A percentile compares a stretch with the other conserved stretches of the same genome.
phyloP scores from a whole-genome alignment of 2,797 vertebrate species.

The Hybognathus amarus region DNA sequence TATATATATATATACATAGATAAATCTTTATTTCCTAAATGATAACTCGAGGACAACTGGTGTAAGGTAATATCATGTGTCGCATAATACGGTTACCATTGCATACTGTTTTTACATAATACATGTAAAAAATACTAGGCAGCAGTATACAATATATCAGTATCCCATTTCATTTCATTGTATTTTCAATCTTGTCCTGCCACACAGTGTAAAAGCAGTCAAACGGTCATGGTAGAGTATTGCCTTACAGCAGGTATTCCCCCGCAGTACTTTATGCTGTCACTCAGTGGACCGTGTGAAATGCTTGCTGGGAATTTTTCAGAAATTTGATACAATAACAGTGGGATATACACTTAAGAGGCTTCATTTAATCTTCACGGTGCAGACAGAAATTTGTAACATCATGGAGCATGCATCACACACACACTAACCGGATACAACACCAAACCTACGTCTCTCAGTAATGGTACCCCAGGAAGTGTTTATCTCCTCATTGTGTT shows the following conservation, averaged over 20 bases:
- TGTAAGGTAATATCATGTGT: neutral
- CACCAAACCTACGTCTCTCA: neutral
- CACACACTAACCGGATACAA: conserved; percentile 36
- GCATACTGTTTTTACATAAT: conserved; percentile 12
- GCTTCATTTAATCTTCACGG: conserved; percentile 50
- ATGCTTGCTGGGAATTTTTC: conserved; percentile 41
- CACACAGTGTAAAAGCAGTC: conserved; percentile 14
- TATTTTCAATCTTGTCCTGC: conserved; percentile 17
- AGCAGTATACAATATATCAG: neutral
- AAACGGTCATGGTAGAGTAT: conserved; percentile 20
- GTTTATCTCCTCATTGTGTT: conserved; percentile 3
- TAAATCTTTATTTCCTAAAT: neutral
- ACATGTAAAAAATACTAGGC: neutral
- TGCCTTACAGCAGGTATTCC: conserved; percentile 50
- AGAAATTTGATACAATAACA: conserved; percentile 44
- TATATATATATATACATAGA: too few species aligned
- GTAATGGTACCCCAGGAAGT: conserved; percentile 17
- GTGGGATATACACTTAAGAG: conserved; percentile 25
- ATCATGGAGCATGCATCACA: conserved; percentile 22
- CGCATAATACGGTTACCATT: neutral
- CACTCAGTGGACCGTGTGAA: conserved; percentile 45
- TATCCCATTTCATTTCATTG: conserved; percentile 19
- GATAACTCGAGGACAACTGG: too few species aligned
- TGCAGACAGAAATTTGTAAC: conserved; percentile 52
- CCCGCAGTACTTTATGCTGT: conserved; percentile 30